Percentiles rank a stretch among this genome's conserved stretches.
Evolutionary conservation across 2,888 invertebrate species (phyloP).

Genomic region (Caenorhabditis imperialis): DNA sequence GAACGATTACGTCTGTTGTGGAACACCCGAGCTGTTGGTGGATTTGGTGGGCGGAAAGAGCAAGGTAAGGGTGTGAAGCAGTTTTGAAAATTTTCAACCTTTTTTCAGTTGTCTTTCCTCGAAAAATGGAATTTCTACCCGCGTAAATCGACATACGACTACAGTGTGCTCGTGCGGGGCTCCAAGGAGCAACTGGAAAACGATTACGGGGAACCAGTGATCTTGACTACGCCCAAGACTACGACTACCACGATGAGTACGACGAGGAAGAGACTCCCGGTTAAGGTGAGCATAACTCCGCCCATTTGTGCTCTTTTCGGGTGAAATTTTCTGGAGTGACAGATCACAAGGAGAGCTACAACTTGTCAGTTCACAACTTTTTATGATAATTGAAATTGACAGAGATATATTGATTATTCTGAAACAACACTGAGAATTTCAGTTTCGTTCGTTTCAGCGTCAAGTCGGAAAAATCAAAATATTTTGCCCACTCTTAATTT

Average conservation of each 20-base stretch:
- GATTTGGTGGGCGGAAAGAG: constrained; percentile 58
- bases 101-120: constrained; percentile 18
- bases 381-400: no score
- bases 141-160: constrained; percentile 45
- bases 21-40: constrained; percentile 59
- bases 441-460: no score
- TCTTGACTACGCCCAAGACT: constrained; percentile 47
- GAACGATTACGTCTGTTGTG: constrained; percentile 64
- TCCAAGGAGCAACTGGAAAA: constrained; percentile 34
- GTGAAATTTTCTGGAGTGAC: no score
- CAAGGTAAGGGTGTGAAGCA: constrained; percentile 19
- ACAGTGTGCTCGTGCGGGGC: constrained; percentile 43
- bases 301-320: no score
- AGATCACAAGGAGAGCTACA: no score
- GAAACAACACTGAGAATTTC: no score
- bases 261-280: constrained; percentile 28
- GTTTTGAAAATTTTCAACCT: no score
- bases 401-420: no score
- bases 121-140: constrained; percentile 52
- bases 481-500: no score
- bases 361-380: no score
- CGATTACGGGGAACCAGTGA: constrained; percentile 38
- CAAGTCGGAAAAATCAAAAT: no score
- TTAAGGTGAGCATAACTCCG: constrained; percentile 18
- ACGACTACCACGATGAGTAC: constrained; percentile 18